Conservation (phyloP, 1,140 invertebrate species). For the Telenomus remus region DNA sequence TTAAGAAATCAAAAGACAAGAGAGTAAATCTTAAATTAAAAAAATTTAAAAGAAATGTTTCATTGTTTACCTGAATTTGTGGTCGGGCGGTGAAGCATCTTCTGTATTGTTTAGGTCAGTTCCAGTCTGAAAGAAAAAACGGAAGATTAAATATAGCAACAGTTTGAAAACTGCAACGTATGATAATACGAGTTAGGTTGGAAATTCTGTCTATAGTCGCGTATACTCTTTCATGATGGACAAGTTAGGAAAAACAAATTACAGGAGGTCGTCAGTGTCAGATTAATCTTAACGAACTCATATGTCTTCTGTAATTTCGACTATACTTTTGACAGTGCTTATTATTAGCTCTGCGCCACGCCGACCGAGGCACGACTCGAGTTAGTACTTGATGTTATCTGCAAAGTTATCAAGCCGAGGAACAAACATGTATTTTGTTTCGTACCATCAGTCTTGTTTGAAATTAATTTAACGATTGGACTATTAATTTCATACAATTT, state of each 20-base stretch:
- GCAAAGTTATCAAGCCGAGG: slow-evolving; percentile 12
- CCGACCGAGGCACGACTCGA: slow-evolving; percentile 24
- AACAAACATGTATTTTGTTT: slow-evolving; percentile 20
- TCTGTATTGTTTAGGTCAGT: slow-evolving; percentile 70
- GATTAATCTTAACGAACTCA: slow-evolving; percentile 5
- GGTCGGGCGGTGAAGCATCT: slow-evolving; percentile 66
- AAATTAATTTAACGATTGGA: slow-evolving; percentile 30
- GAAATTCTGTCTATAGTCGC: too few relatives aligned
- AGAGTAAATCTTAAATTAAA: too few relatives aligned
- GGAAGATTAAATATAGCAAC: background rate
- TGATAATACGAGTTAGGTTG: too few relatives aligned
- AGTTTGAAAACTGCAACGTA: too few relatives aligned
- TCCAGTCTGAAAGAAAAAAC: slow-evolving; percentile 66
- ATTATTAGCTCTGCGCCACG: slow-evolving; percentile 32
- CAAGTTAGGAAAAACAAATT: background rate
- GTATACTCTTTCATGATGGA: too few relatives aligned
- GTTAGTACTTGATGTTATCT: slow-evolving; percentile 36
- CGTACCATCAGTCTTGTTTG: background rate
- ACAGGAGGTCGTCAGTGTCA: background rate
- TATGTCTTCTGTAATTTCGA: slow-evolving; percentile 49
- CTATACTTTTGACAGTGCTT: slow-evolving; percentile 34
- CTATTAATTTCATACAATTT: slow-evolving; percentile 8
- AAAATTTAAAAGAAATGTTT: too few relatives aligned
- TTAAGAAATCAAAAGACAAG: too few relatives aligned
- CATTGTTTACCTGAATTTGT: slow-evolving; percentile 70